Evolutionary conservation across 2,113 vertebrate genomes (phyloP).

Genomic region (Malurus melanocephalus): DNA sequence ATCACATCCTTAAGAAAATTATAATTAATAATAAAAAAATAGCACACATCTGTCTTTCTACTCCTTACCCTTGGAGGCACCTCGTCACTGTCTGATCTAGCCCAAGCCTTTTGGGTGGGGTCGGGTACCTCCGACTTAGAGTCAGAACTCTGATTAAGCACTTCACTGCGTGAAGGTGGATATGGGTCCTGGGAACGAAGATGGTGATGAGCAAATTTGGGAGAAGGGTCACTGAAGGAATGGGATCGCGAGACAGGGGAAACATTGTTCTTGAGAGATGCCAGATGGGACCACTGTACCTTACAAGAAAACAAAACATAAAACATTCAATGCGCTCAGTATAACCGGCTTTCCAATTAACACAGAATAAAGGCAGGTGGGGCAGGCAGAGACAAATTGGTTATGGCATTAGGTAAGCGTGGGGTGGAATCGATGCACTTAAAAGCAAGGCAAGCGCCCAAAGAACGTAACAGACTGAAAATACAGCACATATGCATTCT

Average conservation of each 20-base stretch:
- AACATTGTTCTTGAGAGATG: slow-evolving; percentile 92
- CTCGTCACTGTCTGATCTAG: slow-evolving; percentile 89
- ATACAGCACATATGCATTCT: slow-evolving; percentile 48
- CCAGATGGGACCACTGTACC: slow-evolving; percentile 94
- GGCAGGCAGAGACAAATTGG: slow-evolving; percentile 46
- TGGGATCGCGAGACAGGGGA: slow-evolving; percentile 85
- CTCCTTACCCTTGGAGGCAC: slow-evolving; percentile 92
- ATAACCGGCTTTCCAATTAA: slow-evolving; percentile 68
- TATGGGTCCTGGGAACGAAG: slow-evolving; percentile 88
- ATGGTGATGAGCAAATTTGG: slow-evolving; percentile 93
- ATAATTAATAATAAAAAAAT: slow-evolving; percentile 46
- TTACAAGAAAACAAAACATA: slow-evolving; percentile 89
- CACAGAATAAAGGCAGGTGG: slow-evolving; percentile 69
- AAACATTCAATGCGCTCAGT: slow-evolving; percentile 80
- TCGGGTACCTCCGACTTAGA: slow-evolving; percentile 81
- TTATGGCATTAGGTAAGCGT: slow-evolving; percentile 57
- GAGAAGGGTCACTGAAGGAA: slow-evolving; percentile 90
- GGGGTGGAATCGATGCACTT: slow-evolving; percentile 44
- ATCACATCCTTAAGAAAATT: slow-evolving; percentile 49
- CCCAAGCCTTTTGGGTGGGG: slow-evolving; percentile 81
- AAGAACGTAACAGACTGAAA: slow-evolving; percentile 41
- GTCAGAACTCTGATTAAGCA: slow-evolving; percentile 82
- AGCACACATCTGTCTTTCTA: slow-evolving; percentile 74
- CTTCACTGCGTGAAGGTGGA: slow-evolving; percentile 88
- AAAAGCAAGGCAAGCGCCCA: slow-evolving; percentile 43